Conservation (phyloP, 2,113 vertebrate genomes). For the Jacana jacana region DNA sequence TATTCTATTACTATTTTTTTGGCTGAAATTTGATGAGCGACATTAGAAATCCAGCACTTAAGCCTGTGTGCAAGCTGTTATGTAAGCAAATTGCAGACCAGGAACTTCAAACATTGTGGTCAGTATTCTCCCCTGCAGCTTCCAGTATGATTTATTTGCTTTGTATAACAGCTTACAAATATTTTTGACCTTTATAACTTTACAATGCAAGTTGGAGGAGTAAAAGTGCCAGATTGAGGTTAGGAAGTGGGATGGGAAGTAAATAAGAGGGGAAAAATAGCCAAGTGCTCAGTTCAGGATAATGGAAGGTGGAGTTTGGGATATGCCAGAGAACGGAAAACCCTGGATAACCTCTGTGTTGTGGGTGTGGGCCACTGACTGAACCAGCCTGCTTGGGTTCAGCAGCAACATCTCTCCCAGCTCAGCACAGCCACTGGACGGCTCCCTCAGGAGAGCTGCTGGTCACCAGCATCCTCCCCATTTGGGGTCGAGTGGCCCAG, state of each 20-base stretch:
- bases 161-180: neutral
- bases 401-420: neutral
- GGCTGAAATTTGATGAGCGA: neutral
- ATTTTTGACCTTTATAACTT: neutral
- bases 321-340: slow-evolving; percentile 5
- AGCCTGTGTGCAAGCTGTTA: neutral
- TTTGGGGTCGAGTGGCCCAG: neutral
- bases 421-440: neutral
- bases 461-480: accelerated
- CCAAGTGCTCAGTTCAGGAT: neutral
- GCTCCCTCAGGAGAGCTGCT: neutral
- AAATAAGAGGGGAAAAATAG: neutral
- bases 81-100: neutral
- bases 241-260: neutral
- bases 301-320: slow-evolving; percentile 5
- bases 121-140: neutral
- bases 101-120: neutral
- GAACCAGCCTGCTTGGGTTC: neutral
- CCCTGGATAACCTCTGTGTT: neutral
- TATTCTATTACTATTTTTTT: neutral
- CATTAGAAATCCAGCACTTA: neutral
- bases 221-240: neutral
- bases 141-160: neutral
- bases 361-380: neutral
- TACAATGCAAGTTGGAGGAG: neutral